phyloP scores from a whole-genome alignment of 2,888 invertebrate genomes.

The Rhamphomyia laevipes region DNA sequence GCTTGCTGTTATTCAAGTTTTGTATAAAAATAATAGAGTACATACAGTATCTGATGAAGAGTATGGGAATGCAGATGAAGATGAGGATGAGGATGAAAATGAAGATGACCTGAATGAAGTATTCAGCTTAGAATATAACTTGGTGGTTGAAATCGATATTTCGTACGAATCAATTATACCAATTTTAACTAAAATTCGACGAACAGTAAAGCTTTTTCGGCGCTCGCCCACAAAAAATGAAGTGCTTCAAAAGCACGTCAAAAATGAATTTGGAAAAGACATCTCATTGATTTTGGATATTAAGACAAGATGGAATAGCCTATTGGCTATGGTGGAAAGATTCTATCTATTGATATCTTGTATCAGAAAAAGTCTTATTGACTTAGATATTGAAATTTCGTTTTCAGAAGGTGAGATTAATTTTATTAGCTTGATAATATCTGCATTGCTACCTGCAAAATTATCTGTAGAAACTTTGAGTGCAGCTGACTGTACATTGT shows the following conservation, averaged over 20 bases:
- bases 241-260: neutral
- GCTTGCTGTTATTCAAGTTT: neutral
- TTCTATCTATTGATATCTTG: neutral
- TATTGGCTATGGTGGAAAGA: neutral
- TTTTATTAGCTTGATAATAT: neutral
- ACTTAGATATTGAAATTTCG: neutral
- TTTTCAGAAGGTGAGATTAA: neutral
- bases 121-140: neutral
- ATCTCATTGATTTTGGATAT: neutral
- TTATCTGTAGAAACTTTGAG: neutral
- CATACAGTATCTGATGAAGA: neutral
- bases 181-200: neutral
- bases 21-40: neutral
- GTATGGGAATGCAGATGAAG: neutral
- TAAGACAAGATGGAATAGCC: neutral
- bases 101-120: neutral
- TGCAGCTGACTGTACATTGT: neutral
- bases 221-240: neutral
- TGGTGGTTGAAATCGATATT: neutral
- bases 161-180: neutral
- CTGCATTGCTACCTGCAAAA: neutral
- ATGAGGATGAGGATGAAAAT: neutral
- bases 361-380: neutral
- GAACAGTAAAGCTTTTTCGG: neutral
- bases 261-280: slow-evolving; percentile 1